Evolutionary conservation across 2,888 invertebrate species (phyloP).

Genomic region (Abrostola tripartita): DNA sequence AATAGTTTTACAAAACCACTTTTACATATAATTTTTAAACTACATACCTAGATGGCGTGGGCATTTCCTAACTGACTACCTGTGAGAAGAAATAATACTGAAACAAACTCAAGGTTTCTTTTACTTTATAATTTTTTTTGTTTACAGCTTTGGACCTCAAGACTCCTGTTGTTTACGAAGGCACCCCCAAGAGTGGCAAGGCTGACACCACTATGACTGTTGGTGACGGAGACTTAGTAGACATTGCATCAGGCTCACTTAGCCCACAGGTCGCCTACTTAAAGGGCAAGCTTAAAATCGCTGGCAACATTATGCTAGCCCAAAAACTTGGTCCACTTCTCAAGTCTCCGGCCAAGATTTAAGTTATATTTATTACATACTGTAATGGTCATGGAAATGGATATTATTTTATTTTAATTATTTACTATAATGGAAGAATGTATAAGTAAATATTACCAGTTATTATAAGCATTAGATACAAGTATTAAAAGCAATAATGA

Average conservation of each 20-base stretch:
- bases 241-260: conserved; percentile 93
- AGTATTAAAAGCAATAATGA: conserved; percentile 29
- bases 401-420: conserved; percentile 27
- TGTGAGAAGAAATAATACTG: too few relatives aligned
- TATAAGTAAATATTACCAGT: conserved; percentile 29
- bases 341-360: conserved; percentile 93
- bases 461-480: conserved; percentile 28
- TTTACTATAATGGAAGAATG: conserved; percentile 17
- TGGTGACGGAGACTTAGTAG: conserved; percentile 94
- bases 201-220: conserved; percentile 95
- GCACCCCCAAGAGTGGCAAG: conserved; percentile 92
- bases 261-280: conserved; percentile 96
- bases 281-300: conserved; percentile 96
- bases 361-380: conserved; percentile 59
- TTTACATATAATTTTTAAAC: too few relatives aligned
- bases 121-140: too few relatives aligned
- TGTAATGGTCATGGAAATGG: conserved; percentile 29
- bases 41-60: too few relatives aligned
- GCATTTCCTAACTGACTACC: too few relatives aligned
- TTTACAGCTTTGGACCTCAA: conserved; percentile 95
- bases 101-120: too few relatives aligned
- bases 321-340: conserved; percentile 95
- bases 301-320: conserved; percentile 97
- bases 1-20: too few relatives aligned
- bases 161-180: conserved; percentile 92